phyloP scores from a whole-genome alignment of 2,113 vertebrate species.

The Alosa alosa region DNA sequence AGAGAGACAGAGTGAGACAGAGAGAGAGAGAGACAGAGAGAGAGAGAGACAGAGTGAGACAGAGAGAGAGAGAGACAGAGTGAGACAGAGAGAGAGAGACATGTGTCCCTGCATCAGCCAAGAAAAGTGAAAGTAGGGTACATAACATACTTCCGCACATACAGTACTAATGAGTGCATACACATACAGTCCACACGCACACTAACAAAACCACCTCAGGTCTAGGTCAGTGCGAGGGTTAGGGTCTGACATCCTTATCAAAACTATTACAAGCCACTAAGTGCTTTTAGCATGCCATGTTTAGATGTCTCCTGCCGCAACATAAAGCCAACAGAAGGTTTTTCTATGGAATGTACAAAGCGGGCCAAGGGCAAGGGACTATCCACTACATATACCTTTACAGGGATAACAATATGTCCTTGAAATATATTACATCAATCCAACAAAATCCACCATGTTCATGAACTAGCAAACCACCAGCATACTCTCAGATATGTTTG shows the following conservation, averaged over 20 bases:
- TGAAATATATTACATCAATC: too few species aligned
- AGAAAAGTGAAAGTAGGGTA: background rate
- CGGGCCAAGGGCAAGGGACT: background rate
- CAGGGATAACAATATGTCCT: background rate
- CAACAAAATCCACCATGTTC: too few species aligned
- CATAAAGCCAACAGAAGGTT: background rate
- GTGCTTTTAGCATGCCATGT: background rate
- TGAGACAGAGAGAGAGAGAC: background rate
- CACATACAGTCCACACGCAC: conserved; percentile 21
- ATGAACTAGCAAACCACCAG: too few species aligned
- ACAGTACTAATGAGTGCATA: conserved; percentile 36
- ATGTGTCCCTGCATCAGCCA: background rate
- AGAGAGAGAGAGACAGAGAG: background rate
- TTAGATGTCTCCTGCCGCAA: background rate
- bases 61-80: background rate
- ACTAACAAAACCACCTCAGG: background rate
- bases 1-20: background rate
- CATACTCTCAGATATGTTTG: too few species aligned
- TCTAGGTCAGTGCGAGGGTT: background rate
- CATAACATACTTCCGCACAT: background rate
- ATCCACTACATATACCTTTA: background rate
- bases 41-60: too few species aligned
- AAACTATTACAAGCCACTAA: background rate
- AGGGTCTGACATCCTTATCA: background rate
- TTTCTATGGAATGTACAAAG: background rate